A percentile compares a stretch with the other conserved stretches of the same genome.
Conservation (phyloP, 2,113 vertebrate genomes). For the Chloropsis hardwickii region DNA sequence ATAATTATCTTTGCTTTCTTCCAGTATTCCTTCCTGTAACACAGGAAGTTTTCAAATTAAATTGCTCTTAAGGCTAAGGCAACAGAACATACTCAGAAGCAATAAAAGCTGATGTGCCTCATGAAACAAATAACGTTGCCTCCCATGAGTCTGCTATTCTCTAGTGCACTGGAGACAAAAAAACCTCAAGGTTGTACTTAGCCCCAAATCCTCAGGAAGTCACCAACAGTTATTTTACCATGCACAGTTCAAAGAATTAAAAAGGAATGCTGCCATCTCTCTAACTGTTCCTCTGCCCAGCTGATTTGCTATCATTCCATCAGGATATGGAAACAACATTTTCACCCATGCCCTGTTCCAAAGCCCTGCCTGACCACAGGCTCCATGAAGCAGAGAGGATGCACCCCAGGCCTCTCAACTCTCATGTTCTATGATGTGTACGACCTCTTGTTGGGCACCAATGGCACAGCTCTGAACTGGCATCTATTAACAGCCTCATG, state of each 20-base stretch:
- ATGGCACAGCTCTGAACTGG: not conserved
- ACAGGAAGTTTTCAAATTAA: not conserved
- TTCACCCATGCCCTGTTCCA: not conserved
- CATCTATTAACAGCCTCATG: not conserved
- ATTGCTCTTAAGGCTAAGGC: not conserved
- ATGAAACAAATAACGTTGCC: not conserved
- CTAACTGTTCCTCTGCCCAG: not conserved
- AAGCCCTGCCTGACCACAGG: not conserved
- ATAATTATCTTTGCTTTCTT: not conserved
- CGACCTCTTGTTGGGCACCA: not conserved
- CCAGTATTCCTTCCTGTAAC: not conserved
- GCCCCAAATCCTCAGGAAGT: not conserved
- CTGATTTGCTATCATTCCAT: not conserved
- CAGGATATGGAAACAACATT: not conserved
- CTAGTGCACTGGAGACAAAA: not conserved
- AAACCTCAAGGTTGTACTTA: not conserved
- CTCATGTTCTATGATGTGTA: accelerated
- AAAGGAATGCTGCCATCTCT: not conserved
- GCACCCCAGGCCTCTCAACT: not conserved
- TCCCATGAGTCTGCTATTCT: not conserved
- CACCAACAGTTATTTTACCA: not conserved
- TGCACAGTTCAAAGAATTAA: not conserved
- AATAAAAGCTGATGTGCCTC: not conserved
- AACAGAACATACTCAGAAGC: not conserved
- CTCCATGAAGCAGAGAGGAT: not conserved